phyloP scores from a whole-genome alignment of 2,113 vertebrate genomes.

The Halichoeres trimaculatus region DNA sequence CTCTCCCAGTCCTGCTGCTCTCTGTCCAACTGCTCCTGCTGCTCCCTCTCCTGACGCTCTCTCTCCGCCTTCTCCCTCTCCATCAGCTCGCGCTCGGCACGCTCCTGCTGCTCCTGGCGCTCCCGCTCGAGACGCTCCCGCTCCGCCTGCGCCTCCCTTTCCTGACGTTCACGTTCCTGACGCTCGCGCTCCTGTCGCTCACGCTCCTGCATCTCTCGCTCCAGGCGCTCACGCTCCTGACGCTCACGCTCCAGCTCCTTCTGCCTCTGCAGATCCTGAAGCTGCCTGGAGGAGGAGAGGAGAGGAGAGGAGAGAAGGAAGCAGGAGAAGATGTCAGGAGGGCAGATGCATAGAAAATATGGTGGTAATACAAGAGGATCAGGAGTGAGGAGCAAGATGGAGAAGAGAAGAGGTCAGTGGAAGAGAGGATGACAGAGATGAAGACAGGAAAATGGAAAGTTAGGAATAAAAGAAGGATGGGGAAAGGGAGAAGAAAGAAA shows the following conservation, averaged over 20 bases:
- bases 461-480: no score
- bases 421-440: neutral
- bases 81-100: conserved; percentile 84
- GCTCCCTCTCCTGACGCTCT: conserved; percentile 79
- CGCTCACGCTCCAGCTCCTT: conserved; percentile 87
- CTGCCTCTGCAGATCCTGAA: conserved; percentile 95
- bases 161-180: conserved; percentile 84
- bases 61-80: conserved; percentile 85
- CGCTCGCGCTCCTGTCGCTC: conserved; percentile 82
- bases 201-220: conserved; percentile 85
- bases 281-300: conserved; percentile 85
- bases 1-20: conserved; percentile 92
- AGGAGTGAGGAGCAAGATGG: neutral
- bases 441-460: neutral
- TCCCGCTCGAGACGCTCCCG: conserved; percentile 85
- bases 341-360: no score
- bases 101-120: conserved; percentile 84
- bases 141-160: conserved; percentile 88
- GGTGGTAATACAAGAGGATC: neutral
- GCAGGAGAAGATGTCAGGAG: neutral
- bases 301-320: neutral
- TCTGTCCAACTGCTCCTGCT: conserved; percentile 83
- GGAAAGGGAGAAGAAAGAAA: neutral
- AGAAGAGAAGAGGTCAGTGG: neutral
- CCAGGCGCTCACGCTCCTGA: conserved; percentile 80